These are phyloP conservation scores for Pleuronectes platessa DNA, from an alignment of 2,113 vertebrate species.

Conservation along the genomic window DNA sequence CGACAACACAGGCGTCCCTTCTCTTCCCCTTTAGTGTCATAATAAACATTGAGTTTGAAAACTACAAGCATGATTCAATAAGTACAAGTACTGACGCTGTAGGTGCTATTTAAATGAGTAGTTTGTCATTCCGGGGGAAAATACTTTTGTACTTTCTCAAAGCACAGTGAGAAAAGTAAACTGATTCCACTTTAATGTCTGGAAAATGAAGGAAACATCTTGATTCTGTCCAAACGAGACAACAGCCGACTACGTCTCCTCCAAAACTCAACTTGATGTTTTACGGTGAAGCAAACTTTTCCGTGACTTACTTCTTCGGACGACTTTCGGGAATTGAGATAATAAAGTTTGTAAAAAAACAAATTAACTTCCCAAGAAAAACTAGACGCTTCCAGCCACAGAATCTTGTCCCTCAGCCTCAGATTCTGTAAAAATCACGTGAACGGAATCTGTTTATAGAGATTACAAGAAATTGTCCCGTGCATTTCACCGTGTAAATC, in stretches of 20 bases:
- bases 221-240: no score
- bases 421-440: no score
- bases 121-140: neutral
- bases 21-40: neutral
- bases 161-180: neutral
- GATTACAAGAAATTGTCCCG: no score
- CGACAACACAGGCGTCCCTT: neutral
- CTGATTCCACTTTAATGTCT: neutral
- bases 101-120: constrained; percentile 37
- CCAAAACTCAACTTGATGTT: neutral
- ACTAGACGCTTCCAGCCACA: no score
- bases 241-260: no score
- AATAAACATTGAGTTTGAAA: neutral
- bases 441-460: no score
- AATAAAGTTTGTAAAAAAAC: no score
- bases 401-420: no score
- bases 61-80: constrained; percentile 17
- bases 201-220: no score
- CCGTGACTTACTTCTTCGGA: no score
- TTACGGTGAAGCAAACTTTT: neutral
- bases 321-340: no score
- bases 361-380: no score
- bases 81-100: neutral
- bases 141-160: neutral
- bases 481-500: neutral